Base-by-base conservation (phyloP, 2,888 invertebrate species). In the Philhelius pedissequus region DNA sequence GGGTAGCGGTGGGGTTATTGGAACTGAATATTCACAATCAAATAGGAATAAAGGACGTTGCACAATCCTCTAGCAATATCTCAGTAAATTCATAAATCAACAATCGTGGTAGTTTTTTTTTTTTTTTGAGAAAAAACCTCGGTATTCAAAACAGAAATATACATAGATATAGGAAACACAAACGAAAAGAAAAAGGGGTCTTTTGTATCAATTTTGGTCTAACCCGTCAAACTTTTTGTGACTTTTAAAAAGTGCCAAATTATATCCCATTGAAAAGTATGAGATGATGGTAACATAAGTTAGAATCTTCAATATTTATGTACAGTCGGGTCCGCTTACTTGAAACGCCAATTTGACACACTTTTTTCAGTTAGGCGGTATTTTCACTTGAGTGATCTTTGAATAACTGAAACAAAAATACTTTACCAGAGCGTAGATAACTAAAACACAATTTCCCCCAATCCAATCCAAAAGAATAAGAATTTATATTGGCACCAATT, bases 51-150 rank as follows among this genome's bases (percentile, higher is more conserved):
- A 91, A 91, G 92, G 92, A 90, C 91, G 91, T 88, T 91, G 91
- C 90, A 91, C 91, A 90, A 91, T 91, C 90, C 91, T 91, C 88
- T 91, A 91, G 91, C 91, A 90, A 90, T 90, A 90, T 90, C 90
- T 90, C 89, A 90, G 90, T 89, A 90, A 90, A 89, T 89, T 90
- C 89, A 89, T 90, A 87, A 90, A 87, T 87, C 88, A 88, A 88
- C 75, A 84, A 76, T 76, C 80, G 75, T 76, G 80, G 80, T 84
- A 80, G 70, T 60, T 68, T 40, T 5, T 25, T 38, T 38, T 38
- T 32, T 25, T 3, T 48, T 66, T 48, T 27, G 13, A 68, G 30
- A 18, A 3, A 45, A 62, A 54, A 20, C n/a, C 32, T 52, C 40
- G 30, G 30, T 64, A 30, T 45, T 27, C n/a, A n/a, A 13, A 27